phyloP scores from a whole-genome alignment of 2,888 invertebrate genomes.

The Lithodes maja region DNA sequence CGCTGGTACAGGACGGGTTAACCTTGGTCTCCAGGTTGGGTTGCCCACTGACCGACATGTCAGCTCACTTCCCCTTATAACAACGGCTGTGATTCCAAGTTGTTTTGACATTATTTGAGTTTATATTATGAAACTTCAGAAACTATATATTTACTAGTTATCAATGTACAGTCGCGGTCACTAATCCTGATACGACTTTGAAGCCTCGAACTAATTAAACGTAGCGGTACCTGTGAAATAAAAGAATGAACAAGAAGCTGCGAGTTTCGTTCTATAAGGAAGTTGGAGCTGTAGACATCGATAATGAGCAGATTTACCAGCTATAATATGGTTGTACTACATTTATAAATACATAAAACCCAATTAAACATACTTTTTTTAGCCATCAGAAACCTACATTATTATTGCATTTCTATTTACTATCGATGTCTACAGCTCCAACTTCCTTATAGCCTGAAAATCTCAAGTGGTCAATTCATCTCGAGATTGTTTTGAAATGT shows the following conservation, averaged over 20 bases:
- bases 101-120: constrained; percentile 20
- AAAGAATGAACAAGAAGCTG: not conserved
- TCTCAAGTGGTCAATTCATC: too few species aligned
- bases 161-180: not conserved
- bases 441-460: too few species aligned
- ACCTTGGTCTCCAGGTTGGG: not conserved
- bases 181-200: not conserved
- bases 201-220: not conserved
- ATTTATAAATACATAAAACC: too few species aligned
- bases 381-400: too few species aligned
- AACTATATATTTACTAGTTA: not conserved
- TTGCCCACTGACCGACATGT: not conserved
- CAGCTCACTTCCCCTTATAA: constrained; percentile 28
- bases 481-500: too few species aligned
- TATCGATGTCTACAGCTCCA: too few species aligned
- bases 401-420: too few species aligned
- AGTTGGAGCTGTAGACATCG: too few species aligned
- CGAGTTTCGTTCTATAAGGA: not conserved
- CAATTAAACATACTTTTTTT: too few species aligned
- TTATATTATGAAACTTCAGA: not conserved
- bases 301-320: too few species aligned
- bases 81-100: constrained; percentile 44
- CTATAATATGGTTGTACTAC: too few species aligned
- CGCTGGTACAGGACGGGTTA: not conserved
- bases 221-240: too few species aligned